phyloP scores from a whole-genome alignment of 1,140 invertebrate genomes.

The Lepidostoma basale region DNA sequence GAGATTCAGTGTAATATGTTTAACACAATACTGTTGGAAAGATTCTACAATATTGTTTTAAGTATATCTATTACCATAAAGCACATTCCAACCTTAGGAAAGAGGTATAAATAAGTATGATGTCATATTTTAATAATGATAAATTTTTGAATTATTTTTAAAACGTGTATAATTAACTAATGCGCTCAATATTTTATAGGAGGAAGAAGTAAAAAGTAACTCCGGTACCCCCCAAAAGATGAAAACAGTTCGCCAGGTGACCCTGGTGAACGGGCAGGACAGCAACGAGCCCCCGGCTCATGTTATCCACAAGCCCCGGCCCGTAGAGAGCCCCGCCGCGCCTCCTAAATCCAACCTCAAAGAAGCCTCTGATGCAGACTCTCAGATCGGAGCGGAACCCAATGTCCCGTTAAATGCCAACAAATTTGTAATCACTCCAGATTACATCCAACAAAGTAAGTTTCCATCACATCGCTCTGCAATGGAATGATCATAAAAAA shows the following conservation, averaged over 20 bases:
- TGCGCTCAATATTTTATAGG: constrained; percentile 27
- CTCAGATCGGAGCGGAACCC: constrained; percentile 41
- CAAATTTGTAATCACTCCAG: constrained; percentile 84
- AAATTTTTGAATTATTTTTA: too few relatives aligned
- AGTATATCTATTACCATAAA: too few relatives aligned
- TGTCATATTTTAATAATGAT: not conserved
- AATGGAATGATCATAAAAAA: too few relatives aligned
- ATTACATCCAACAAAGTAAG: constrained; percentile 89
- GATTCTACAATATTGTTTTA: too few relatives aligned
- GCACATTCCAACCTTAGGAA: too few relatives aligned
- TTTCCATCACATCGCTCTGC: constrained; percentile 45
- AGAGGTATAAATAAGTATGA: too few relatives aligned
- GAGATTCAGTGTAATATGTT: too few relatives aligned
- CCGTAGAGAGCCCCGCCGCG: not conserved
- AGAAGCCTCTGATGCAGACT: constrained; percentile 51
- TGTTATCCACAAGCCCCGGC: constrained; percentile 42
- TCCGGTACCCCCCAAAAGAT: not conserved
- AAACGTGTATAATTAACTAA: too few relatives aligned
- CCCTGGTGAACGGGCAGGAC: constrained; percentile 48
- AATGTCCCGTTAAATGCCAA: constrained; percentile 59
- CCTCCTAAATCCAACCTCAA: constrained; percentile 31
- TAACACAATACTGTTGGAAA: too few relatives aligned
- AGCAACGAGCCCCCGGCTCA: constrained; percentile 52
- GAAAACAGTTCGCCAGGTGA: not conserved
- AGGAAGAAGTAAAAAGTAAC: constrained; percentile 22